A percentile compares a stretch with the other conserved stretches of the same genome.
Conservation (phyloP, 2,113 vertebrate genomes). For the Nibea albiflora region DNA sequence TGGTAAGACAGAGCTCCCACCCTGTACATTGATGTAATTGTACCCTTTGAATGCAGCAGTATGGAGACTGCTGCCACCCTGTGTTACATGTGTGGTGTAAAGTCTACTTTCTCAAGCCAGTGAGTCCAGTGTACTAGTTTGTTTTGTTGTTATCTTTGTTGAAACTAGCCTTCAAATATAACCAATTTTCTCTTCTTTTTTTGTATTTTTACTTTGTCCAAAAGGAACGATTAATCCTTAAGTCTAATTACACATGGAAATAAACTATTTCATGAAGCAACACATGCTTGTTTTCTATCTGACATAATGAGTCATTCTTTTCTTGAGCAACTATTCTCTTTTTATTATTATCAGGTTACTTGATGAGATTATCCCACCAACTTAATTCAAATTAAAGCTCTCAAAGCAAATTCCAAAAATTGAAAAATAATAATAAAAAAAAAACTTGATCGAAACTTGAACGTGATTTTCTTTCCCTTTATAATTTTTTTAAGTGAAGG, state of each 20-base stretch:
- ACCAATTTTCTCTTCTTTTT: not conserved
- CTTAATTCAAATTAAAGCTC: not conserved
- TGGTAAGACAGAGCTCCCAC: not conserved
- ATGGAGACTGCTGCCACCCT: conserved; percentile 47
- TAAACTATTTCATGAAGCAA: not conserved
- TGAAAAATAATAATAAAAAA: too few relatives aligned
- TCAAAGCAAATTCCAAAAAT: too few relatives aligned
- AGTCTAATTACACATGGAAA: not conserved
- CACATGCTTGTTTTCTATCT: not conserved
- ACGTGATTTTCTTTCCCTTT: not conserved
- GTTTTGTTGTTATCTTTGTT: too few relatives aligned
- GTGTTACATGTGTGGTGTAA: conserved; percentile 9
- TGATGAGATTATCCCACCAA: not conserved
- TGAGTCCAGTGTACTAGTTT: not conserved
- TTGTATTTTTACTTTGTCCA: conserved; percentile 20
- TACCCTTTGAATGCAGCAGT: not conserved
- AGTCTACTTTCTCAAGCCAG: not conserved
- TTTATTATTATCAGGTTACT: not conserved
- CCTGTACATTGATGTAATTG: too few relatives aligned
- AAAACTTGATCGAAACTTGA: too few relatives aligned
- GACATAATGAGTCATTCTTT: not conserved
- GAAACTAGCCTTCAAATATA: not conserved
- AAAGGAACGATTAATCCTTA: not conserved
- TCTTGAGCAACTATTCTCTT: not conserved
- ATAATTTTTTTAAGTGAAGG: not conserved